Evolutionary conservation across 2,113 vertebrate species (phyloP).

Genomic region (Ceuthmochares aereus): DNA sequence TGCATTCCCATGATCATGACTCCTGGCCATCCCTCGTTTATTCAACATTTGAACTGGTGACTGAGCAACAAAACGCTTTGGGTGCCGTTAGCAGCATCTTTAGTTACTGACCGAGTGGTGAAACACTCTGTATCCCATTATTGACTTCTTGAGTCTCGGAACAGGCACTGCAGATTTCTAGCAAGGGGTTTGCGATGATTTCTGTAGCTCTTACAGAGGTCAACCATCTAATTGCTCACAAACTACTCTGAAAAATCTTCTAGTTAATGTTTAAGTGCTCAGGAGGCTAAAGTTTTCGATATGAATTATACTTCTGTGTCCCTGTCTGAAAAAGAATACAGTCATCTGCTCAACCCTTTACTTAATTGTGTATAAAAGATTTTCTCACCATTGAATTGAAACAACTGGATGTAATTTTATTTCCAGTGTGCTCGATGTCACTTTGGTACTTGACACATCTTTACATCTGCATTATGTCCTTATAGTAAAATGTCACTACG

Average conservation of each 20-base stretch:
- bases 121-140: background rate
- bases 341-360: background rate
- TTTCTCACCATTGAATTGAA: background rate
- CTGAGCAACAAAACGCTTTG: background rate
- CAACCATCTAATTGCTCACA: background rate
- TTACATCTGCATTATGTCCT: background rate
- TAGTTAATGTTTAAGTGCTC: background rate
- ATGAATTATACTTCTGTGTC: background rate
- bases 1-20: background rate
- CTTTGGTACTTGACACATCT: background rate
- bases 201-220: background rate
- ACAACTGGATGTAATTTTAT: background rate
- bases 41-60: background rate
- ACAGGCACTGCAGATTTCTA: background rate
- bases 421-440: background rate
- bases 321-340: background rate
- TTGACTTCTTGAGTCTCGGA: background rate
- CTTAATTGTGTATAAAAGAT: background rate
- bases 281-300: background rate
- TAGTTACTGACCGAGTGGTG: background rate
- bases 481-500: background rate
- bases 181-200: background rate
- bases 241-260: background rate
- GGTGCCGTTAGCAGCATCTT: background rate
- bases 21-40: background rate